A percentile compares a stretch with the other conserved stretches of the same genome.
Evolutionary conservation across 2,113 vertebrate genomes (phyloP).

Genomic region (Gasterosteus nipponicus): DNA sequence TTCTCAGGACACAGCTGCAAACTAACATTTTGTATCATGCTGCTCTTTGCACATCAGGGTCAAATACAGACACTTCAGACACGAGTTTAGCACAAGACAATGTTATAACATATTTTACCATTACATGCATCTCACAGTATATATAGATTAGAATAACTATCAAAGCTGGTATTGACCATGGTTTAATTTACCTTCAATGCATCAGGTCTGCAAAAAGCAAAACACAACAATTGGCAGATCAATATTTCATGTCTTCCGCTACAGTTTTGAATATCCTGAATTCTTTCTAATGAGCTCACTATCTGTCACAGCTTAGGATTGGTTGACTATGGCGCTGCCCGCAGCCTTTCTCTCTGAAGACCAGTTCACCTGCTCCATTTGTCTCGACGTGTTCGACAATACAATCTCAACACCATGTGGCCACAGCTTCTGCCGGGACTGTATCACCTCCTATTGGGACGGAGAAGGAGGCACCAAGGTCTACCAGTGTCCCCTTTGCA

Average conservation of each 20-base stretch:
- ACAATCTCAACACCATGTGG: constrained; percentile 81
- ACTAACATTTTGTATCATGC: too few species aligned
- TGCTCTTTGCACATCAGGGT: too few species aligned
- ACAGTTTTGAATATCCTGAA: background rate
- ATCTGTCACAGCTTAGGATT: constrained; percentile 3
- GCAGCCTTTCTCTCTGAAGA: constrained; percentile 75
- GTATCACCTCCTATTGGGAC: constrained; percentile 80
- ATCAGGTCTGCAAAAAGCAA: background rate
- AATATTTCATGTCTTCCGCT: background rate
- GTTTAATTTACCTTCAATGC: background rate
- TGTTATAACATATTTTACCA: too few species aligned
- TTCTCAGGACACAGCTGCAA: too few species aligned
- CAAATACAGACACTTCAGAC: too few species aligned
- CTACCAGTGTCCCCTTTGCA: constrained; percentile 80
- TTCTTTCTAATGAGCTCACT: background rate
- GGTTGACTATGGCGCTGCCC: constrained; percentile 56
- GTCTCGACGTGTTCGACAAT: constrained; percentile 79
- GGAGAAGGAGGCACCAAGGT: constrained; percentile 14
- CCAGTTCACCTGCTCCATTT: constrained; percentile 82
- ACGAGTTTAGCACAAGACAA: too few species aligned
- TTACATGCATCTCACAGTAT: too few species aligned
- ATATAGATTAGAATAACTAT: too few species aligned
- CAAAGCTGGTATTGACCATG: too few species aligned
- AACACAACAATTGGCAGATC: background rate
- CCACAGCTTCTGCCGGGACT: constrained; percentile 81